Evolutionary conservation across 2,888 invertebrate species (phyloP), one percentile per base, ranked within the genome.

Genomic region (Epirrita christyi): DNA sequence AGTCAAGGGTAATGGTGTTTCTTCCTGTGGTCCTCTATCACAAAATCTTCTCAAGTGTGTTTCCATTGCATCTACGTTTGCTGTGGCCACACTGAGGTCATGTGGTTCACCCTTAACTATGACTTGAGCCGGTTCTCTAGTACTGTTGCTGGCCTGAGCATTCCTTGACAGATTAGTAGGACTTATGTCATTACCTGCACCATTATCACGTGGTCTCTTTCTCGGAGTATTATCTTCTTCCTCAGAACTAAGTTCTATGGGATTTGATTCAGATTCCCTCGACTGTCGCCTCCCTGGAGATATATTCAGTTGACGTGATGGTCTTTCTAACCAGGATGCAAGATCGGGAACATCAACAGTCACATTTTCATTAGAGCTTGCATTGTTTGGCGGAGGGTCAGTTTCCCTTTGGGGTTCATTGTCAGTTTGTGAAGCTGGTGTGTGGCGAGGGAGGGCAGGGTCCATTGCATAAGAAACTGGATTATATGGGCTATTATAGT

Each of bases 231-330:
- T 81, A 36, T 92, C 92, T 68, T 92, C 92, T 51, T 92, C 92
- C 65, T 92, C 92, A 44, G 92, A 92, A 70, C 92, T 92, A 1
- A 92, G 84, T 78, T 91, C 92, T 70, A 92, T 92, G 52, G 83
- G 76, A 78, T 83, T 85, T 46, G 81, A 64, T 67, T 83, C 84
- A 74, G 75, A 84, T 57, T 89, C 90, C 70, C 85, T 86, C 10
- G 90, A 88, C 28, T 84, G 84, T 57, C 89, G 78, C 62, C 88
- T 80, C 49, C 88, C 72, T 1, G 92, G 91, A 47, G 89, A 89
- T 63, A 91, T 90, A 66, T 92, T 92, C 51, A 91, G 73, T 64
- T 81, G 86, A 11, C 92, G 81, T 66, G 88, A 91, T 21, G 92
- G 92, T 55, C 91, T 80, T 63, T 92, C 90, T 64, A 90, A 78